Evolutionary conservation across 2,113 vertebrate species (phyloP).

Genomic region (Steatornis caripensis): DNA sequence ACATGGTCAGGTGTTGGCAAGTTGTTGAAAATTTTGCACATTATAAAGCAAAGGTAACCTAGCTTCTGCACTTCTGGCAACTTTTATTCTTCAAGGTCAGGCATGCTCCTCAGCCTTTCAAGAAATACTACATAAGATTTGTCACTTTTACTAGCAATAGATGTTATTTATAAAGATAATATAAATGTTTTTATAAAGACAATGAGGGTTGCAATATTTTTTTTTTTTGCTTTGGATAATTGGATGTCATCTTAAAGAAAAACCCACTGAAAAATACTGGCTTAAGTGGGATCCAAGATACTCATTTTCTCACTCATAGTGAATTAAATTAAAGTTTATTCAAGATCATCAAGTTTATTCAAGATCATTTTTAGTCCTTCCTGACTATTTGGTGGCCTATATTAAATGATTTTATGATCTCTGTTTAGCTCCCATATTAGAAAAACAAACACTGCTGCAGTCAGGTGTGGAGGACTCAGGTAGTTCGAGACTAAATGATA

Average conservation of each 20-base stretch:
- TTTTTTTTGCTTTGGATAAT: neutral
- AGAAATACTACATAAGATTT: neutral
- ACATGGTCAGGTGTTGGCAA: neutral
- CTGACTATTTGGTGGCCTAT: neutral
- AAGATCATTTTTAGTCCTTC: neutral
- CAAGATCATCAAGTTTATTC: too few relatives aligned
- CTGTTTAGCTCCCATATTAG: neutral
- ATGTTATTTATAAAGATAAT: too few relatives aligned
- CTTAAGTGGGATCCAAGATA: neutral
- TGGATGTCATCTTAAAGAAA: neutral
- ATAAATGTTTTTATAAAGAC: neutral
- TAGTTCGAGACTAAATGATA: neutral
- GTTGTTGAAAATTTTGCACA: neutral
- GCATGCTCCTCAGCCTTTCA: neutral
- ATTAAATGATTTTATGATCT: neutral
- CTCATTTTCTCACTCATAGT: neutral
- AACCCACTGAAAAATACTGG: neutral
- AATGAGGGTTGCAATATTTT: neutral
- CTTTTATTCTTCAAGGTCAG: neutral
- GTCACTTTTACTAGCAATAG: neutral
- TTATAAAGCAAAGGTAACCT: neutral
- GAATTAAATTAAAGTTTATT: neutral
- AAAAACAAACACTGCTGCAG: neutral
- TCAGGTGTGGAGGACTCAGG: neutral
- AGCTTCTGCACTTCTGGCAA: neutral